A percentile compares a stretch with the other conserved stretches of the same genome.
Conservation (phyloP, 2,113 vertebrate genomes). For the Eupsittula cactorum region DNA sequence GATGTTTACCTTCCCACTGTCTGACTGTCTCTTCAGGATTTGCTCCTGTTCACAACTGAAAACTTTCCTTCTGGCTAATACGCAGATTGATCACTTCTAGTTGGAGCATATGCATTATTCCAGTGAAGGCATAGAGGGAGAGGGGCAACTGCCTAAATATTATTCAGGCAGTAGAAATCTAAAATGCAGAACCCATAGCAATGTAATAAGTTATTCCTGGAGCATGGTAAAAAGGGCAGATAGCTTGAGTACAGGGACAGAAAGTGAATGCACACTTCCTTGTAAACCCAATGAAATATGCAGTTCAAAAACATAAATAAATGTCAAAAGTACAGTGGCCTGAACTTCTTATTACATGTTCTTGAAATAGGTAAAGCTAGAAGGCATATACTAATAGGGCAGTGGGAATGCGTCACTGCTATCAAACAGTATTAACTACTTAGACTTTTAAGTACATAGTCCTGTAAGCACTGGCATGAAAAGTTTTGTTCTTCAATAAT, state of each 20-base stretch:
- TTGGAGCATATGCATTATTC: background rate
- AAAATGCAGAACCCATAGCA: background rate
- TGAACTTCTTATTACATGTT: background rate
- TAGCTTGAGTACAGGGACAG: background rate
- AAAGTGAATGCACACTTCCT: background rate
- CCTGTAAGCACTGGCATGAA: background rate
- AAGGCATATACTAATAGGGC: background rate
- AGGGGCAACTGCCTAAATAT: background rate
- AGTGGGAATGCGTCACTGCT: background rate
- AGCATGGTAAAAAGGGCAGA: background rate
- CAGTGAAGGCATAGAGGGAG: background rate
- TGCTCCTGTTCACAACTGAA: background rate
- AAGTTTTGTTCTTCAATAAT: background rate
- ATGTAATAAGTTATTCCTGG: background rate
- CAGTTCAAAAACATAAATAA: background rate
- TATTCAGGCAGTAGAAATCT: background rate
- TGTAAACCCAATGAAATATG: background rate
- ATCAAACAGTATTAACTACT: background rate
- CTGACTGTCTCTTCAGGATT: background rate
- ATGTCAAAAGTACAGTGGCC: background rate
- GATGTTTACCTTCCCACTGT: background rate
- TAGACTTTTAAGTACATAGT: background rate
- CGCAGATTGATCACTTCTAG: background rate
- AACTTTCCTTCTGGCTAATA: background rate
- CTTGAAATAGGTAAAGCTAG: background rate